Base-by-base conservation (phyloP, 35 echinoderm and acorn worm genomes). In the Lytechinus pictus region DNA sequence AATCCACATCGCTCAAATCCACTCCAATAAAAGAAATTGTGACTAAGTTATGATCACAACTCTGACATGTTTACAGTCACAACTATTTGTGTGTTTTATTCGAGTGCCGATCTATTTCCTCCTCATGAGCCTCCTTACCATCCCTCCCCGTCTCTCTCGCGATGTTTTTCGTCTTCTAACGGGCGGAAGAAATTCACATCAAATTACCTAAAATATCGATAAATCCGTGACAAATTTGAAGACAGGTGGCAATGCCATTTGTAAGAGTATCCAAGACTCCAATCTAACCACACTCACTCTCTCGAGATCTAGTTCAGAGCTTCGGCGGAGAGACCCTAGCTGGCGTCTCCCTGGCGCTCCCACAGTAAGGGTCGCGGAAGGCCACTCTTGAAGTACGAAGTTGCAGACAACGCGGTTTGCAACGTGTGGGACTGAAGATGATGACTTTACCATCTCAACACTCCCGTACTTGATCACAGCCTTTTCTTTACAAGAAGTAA, bases 191-290 rank as follows among this genome's bases (percentile, higher is more conserved):
- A 52, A 52, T 90, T 90, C 88, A 90, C 88, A 90, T 90, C 88
- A 90, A 90, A 90, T 90, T 90, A 90, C 88, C 88, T 44, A 90
- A 90, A 90, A 90, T 90, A 90, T 93, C 92, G 54, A 93, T 93
- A 55, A 93, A 93, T 93, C 52, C 92, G n/a, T 93, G 92, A 93
- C 92, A 93, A 93, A 93, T 93, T 93, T 57, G 54, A 57, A 57
- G 92, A 57, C 92, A 93, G 92, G 54, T 93, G 92, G 92, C 27
- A 93, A 93, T 93, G 92, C 27, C 53, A 93, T 93, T n/a, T 28
- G 88, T 90, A 90, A 90, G 29, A 29, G 88, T 90, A 90, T 90
- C 88, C 88, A 90, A 44, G 88, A 90, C 88, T 90, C 88, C 88
- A 90, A 21, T 8, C 88, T 33, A 54, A 90, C 88, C 88, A 90